Conservation (phyloP, 2,888 invertebrate species). For the Microctonus aethiopoides region DNA sequence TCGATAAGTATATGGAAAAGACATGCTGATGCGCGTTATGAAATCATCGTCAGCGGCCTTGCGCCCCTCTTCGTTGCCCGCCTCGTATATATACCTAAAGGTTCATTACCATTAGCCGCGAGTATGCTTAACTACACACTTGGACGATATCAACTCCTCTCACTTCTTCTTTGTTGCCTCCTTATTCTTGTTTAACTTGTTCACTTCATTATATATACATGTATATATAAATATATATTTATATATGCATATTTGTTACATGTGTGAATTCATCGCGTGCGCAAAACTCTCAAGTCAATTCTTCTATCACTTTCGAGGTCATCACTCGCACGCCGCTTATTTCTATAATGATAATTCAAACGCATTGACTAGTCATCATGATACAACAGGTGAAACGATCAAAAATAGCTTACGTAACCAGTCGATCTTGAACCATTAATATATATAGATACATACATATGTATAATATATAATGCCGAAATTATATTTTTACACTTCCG, state of each 20-base stretch:
- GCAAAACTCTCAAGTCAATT: not conserved
- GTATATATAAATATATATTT: not conserved
- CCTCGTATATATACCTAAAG: slow-evolving; percentile 48
- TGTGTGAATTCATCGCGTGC: slow-evolving; percentile 9
- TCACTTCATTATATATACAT: not conserved
- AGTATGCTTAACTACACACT: slow-evolving; percentile 25
- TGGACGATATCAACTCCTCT: slow-evolving; percentile 20
- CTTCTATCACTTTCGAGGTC: not conserved
- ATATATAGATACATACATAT: not conserved
- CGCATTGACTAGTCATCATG: not conserved
- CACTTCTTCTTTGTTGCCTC: not conserved
- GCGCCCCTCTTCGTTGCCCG: slow-evolving; percentile 43
- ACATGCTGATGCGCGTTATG: slow-evolving; percentile 52
- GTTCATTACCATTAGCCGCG: slow-evolving; percentile 66
- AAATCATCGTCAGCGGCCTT: slow-evolving; percentile 63
- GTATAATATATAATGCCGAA: not conserved
- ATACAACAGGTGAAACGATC: not conserved
- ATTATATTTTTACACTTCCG: not conserved
- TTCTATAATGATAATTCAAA: not conserved
- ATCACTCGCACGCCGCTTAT: not conserved
- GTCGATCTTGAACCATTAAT: not conserved
- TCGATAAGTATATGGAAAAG: not conserved
- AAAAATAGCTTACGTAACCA: not conserved
- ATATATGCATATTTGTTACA: not conserved
- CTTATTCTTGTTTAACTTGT: not conserved